These are phyloP conservation scores for Aphrocallistes beatrix DNA, from an alignment of 37 sponge, comb jelly and placozoan species.

Conservation along the genomic window DNA sequence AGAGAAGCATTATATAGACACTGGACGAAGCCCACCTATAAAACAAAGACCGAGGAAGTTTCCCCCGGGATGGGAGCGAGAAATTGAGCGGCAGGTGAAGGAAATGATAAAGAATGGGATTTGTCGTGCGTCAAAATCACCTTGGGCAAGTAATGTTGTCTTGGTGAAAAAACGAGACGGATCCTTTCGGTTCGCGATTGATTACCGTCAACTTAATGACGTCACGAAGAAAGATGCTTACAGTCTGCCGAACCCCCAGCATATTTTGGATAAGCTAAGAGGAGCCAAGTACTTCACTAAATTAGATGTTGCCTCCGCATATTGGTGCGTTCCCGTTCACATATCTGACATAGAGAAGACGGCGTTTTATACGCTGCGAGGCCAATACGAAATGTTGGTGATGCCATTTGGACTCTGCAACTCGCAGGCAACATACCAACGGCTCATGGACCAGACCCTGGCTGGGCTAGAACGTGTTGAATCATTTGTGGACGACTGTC, in stretches of 20 bases:
- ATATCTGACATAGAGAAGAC: slow-evolving; percentile 10
- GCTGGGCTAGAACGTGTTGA: background rate
- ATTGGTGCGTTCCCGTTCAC: slow-evolving; percentile 21
- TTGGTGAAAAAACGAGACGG: slow-evolving; percentile 21
- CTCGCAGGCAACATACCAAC: slow-evolving; percentile 21
- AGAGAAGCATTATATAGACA: background rate
- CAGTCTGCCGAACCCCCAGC: background rate
- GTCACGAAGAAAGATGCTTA: slow-evolving; percentile 14
- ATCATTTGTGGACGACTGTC: slow-evolving; percentile 24
- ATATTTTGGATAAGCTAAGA: background rate
- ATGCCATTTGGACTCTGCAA: slow-evolving; percentile 25
- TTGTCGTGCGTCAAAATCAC: background rate
- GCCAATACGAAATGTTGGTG: slow-evolving; percentile 23
- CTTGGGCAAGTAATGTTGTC: slow-evolving; percentile 21
- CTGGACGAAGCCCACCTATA: background rate
- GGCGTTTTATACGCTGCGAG: background rate
- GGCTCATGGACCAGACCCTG: slow-evolving; percentile 28
- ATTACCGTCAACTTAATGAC: slow-evolving; percentile 20
- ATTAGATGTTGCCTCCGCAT: slow-evolving; percentile 21
- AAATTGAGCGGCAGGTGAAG: background rate
- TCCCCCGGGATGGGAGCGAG: background rate
- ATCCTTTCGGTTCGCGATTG: slow-evolving; percentile 21
- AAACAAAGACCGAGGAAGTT: background rate
- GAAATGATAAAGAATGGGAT: background rate
- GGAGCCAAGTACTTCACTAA: slow-evolving; percentile 22